phyloP scores from a whole-genome alignment of 2,797 vertebrate species.

The Aphelocoma californica region DNA sequence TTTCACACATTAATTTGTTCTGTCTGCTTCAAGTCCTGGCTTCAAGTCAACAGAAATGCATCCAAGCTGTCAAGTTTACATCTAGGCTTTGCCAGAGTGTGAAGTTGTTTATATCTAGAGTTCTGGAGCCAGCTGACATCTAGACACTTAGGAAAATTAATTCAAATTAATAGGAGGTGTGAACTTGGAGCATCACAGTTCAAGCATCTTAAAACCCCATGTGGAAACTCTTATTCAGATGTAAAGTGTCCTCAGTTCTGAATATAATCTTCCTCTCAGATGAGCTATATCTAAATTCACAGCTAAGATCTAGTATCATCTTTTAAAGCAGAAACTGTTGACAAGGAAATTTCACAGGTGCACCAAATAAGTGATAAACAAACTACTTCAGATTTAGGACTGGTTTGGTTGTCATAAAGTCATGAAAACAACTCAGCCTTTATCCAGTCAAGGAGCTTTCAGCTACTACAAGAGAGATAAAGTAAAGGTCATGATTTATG shows the following conservation, averaged over 20 bases:
- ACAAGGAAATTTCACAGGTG: constrained; percentile 67
- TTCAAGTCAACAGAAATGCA: constrained; percentile 58
- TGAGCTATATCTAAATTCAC: constrained; percentile 62
- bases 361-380: constrained; percentile 63
- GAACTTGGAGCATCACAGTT: constrained; percentile 52
- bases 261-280: constrained; percentile 50
- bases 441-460: constrained; percentile 14
- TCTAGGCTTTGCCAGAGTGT: constrained; percentile 65
- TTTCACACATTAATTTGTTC: constrained; percentile 57
- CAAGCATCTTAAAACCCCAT: constrained; percentile 58
- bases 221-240: constrained; percentile 66
- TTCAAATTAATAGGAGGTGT: constrained; percentile 69
- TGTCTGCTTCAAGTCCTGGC: constrained; percentile 62
- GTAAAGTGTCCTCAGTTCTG: constrained; percentile 64
- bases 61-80: constrained; percentile 69
- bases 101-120: constrained; percentile 64
- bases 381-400: constrained; percentile 67
- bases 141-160: constrained; percentile 67
- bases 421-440: not conserved
- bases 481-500: constrained; percentile 11
- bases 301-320: constrained; percentile 42
- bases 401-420: constrained; percentile 20
- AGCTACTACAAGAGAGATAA: not conserved
- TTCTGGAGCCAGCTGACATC: constrained; percentile 64
- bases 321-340: constrained; percentile 59